Conservation (phyloP, 2,888 invertebrate species). For the Congeria kusceri region DNA sequence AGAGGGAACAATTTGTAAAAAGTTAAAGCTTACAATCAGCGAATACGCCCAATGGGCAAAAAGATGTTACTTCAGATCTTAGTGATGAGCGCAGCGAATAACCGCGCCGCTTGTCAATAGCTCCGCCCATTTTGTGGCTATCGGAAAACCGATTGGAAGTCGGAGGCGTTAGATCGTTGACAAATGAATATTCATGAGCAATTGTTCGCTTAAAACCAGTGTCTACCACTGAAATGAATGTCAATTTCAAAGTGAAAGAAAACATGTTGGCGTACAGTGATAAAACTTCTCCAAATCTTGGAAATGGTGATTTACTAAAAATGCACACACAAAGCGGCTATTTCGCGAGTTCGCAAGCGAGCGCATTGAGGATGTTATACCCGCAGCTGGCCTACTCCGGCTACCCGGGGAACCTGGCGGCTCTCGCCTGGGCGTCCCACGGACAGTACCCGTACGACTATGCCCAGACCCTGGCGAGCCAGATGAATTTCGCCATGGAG, state of each 20-base stretch:
- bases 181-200: constrained; percentile 59
- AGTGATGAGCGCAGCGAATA: too few species aligned
- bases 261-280: constrained; percentile 59
- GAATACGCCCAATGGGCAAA: constrained; percentile 2
- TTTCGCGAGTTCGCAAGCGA: constrained; percentile 54
- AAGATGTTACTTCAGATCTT: too few species aligned
- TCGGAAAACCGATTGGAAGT: constrained; percentile 38
- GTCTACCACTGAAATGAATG: constrained; percentile 48
- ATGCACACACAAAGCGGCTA: constrained; percentile 56
- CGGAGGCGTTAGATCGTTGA: constrained; percentile 9
- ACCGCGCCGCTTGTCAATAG: background rate
- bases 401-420: constrained; percentile 61
- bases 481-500: constrained; percentile 59
- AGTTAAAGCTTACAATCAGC: background rate
- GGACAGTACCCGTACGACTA: constrained; percentile 63
- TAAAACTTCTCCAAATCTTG: constrained; percentile 40
- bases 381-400: constrained; percentile 57
- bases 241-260: constrained; percentile 39
- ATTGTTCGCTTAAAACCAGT: constrained; percentile 56
- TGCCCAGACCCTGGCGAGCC: constrained; percentile 58
- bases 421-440: constrained; percentile 59
- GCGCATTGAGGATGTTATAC: constrained; percentile 62
- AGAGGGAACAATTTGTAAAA: constrained; percentile 3
- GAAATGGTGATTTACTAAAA: constrained; percentile 39
- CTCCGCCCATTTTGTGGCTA: constrained; percentile 25